These are phyloP conservation scores for Drosophila athabasca DNA, from an alignment of 1,140 invertebrate species.

Conservation along the genomic window DNA sequence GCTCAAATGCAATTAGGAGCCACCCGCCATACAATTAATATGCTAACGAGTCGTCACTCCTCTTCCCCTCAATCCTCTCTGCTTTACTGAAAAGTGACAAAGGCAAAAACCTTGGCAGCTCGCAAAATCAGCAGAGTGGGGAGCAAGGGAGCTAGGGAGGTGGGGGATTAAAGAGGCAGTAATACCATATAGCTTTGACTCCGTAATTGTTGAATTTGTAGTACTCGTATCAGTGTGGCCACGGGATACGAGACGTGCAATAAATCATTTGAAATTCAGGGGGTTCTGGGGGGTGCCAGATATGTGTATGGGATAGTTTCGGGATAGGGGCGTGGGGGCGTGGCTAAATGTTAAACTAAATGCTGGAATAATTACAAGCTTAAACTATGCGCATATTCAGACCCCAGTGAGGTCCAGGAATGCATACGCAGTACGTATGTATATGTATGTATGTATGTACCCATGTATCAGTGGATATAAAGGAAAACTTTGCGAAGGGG, in stretches of 20 bases:
- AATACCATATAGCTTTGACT: slow-evolving; percentile 4
- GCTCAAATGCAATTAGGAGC: slow-evolving; percentile 49
- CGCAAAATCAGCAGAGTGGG: neutral
- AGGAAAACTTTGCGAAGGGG: neutral
- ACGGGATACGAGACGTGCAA: slow-evolving; percentile 47
- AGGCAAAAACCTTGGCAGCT: neutral
- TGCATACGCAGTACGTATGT: slow-evolving; percentile 14
- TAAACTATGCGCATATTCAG: slow-evolving; percentile 78
- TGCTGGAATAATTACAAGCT: slow-evolving; percentile 76
- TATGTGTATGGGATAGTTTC: too few relatives aligned
- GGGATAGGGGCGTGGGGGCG: neutral
- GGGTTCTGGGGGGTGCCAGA: neutral
- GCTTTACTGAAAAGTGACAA: slow-evolving; percentile 6
- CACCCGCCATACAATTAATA: slow-evolving; percentile 50
- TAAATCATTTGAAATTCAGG: slow-evolving; percentile 67
- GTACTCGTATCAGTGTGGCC: slow-evolving; percentile 32
- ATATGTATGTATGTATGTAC: neutral
- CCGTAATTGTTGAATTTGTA: slow-evolving; percentile 59
- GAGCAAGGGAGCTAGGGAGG: neutral
- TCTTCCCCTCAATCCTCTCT: too few relatives aligned
- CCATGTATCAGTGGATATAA: neutral
- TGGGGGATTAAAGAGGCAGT: too few relatives aligned
- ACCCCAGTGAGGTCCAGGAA: slow-evolving; percentile 19
- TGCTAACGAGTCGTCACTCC: slow-evolving; percentile 42
- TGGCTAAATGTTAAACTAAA: slow-evolving; percentile 73